Conservation (phyloP, 2,797 vertebrate species). For the Lepilemur ruficaudatus region DNA sequence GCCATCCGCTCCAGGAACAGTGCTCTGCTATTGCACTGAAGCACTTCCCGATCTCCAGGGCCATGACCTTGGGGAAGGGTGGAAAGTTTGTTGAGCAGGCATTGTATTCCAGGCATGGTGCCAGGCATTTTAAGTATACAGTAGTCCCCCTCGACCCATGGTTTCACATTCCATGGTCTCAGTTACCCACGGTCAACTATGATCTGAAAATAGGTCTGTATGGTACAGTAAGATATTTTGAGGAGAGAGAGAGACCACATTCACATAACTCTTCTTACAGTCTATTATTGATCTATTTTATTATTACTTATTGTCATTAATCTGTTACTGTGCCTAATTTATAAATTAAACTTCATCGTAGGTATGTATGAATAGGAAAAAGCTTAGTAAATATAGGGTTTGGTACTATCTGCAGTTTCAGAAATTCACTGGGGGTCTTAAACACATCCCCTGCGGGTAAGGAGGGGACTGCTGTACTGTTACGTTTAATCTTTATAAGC, state of each 20-base stretch:
- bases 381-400: not conserved
- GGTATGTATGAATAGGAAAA: not conserved
- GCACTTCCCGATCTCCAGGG: not conserved
- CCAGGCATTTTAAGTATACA: not conserved
- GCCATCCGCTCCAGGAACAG: not conserved
- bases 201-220: not conserved
- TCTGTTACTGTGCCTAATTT: not conserved
- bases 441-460: not conserved
- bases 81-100: not conserved
- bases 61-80: not conserved
- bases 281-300: not conserved
- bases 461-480: not conserved
- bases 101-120: not conserved
- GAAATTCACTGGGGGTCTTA: not conserved
- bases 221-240: not conserved
- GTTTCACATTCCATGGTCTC: not conserved
- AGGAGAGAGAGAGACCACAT: not conserved
- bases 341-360: not conserved
- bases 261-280: not conserved
- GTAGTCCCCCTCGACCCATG: too few species aligned
- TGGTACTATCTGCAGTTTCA: not conserved
- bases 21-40: rapidly evolving
- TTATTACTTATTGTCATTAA: not conserved
- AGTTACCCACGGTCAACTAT: not conserved
- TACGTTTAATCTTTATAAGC: not conserved